Base-by-base conservation (phyloP, 2,113 vertebrate species). In the Acanthisitta chloris region DNA sequence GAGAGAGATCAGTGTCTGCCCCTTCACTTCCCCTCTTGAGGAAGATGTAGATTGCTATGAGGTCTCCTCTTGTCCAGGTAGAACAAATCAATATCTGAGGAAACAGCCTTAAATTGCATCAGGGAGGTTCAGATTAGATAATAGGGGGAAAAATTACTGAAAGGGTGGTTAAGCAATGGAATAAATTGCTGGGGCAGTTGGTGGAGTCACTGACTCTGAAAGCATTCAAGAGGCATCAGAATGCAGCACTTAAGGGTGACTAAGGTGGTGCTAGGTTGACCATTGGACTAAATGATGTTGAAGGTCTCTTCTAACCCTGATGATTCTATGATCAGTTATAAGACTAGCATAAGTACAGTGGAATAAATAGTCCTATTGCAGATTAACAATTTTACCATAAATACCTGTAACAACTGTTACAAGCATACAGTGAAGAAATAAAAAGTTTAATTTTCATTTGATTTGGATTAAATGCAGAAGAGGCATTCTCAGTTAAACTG, bases 11-110 rank as follows among this genome's bases (percentile, higher is more conserved):
- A 14, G 19, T 25, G 8, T 1, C 52, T 67, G 5, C 6, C 28
- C 8, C 13, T 74, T 24, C 0, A 0, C 10, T 45, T 24, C 33
- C 10, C 9, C 28, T 52, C 54, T 17, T 17, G 9, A 46, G 24
- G 40, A 34, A 46, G 9, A 1, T 67, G 46, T 10, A 26, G n/a
- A 17, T 29, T 52, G n/a, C 17, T n/a, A n/a, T n/a, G n/a, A n/a
- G n/a, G n/a, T n/a, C n/a, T n/a, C n/a, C n/a, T 25, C 24, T 31
- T 59, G 12, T 21, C 42, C 52, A 46, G n/a, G 51, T 3, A 38
- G 36, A 67, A 17, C 15, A 38, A 40, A 46, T 8, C 1, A 0
- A n/a, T 8, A 46, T 16, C 28, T 45, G 13, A 59, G 17, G 16
- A 74, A 81, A 59, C 7, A 5, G 10, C 15, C 2, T 25, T 40